These are phyloP conservation scores for Girardinichthys multiradiatus DNA, from an alignment of 2,113 vertebrate genomes.

Conservation along the genomic window DNA sequence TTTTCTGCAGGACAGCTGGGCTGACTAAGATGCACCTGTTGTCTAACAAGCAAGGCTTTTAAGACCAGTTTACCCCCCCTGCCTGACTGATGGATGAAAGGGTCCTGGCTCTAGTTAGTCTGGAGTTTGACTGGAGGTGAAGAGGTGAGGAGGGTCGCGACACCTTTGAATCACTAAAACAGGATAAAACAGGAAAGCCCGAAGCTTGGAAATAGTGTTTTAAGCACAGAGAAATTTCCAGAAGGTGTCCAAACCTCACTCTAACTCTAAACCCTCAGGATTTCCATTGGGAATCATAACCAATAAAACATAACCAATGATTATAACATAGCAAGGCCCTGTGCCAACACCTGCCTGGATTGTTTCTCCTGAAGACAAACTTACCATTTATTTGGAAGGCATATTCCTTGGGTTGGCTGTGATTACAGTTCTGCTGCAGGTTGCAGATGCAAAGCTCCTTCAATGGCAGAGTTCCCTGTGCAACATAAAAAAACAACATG, in stretches of 20 bases:
- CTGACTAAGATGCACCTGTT: slow-evolving; percentile 76
- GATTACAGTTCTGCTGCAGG: slow-evolving; percentile 76
- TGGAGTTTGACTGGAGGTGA: slow-evolving; percentile 70
- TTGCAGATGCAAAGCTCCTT: slow-evolving; percentile 86
- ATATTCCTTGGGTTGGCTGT: slow-evolving; percentile 76
- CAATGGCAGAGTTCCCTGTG: slow-evolving; percentile 89
- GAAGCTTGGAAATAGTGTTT: slow-evolving; percentile 58
- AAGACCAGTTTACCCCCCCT: slow-evolving; percentile 53
- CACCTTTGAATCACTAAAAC: slow-evolving; percentile 74
- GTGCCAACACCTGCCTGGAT: slow-evolving; percentile 22
- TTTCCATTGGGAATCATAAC: slow-evolving; percentile 18
- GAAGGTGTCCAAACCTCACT: not conserved
- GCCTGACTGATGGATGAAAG: slow-evolving; percentile 58
- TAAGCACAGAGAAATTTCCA: slow-evolving; percentile 3
- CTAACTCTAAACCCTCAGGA: not conserved
- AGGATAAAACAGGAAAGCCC: slow-evolving; percentile 66
- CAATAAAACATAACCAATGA: slow-evolving; percentile 34
- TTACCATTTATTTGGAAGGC: slow-evolving; percentile 91
- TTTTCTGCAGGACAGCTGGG: slow-evolving; percentile 72
- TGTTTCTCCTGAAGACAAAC: slow-evolving; percentile 29
- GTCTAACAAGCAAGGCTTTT: slow-evolving; percentile 73
- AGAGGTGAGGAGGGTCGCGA: slow-evolving; percentile 43
- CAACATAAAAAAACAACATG: slow-evolving; percentile 29
- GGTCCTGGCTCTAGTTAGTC: slow-evolving; percentile 73
- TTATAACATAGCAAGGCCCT: slow-evolving; percentile 10